phyloP scores from a whole-genome alignment of 2,113 vertebrate species.

The Leucopsar rothschildi region DNA sequence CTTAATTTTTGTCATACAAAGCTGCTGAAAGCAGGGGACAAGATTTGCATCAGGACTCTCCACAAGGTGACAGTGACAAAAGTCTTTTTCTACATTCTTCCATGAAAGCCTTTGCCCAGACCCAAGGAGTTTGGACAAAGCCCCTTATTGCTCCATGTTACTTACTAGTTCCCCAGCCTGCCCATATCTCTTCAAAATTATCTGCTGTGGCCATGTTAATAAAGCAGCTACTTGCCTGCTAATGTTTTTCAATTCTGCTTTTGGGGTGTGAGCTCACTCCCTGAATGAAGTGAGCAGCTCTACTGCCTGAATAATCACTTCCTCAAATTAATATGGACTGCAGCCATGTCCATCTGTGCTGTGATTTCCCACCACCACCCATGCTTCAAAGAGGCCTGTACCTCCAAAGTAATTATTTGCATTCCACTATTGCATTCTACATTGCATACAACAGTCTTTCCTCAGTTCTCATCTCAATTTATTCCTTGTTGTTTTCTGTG shows the following conservation, averaged over 20 bases:
- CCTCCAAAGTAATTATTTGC: slow-evolving; percentile 53
- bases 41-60: neutral
- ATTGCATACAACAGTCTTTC: neutral
- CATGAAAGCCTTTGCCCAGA: neutral
- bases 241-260: neutral
- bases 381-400: neutral
- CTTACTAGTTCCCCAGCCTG: neutral
- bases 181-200: neutral
- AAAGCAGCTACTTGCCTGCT: neutral
- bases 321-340: slow-evolving; percentile 33
- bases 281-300: slow-evolving; percentile 59
- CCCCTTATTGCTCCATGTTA: neutral
- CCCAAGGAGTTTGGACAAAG: neutral
- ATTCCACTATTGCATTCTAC: slow-evolving; percentile 31
- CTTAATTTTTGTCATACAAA: neutral
- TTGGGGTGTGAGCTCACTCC: neutral
- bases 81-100: neutral
- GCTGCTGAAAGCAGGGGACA: neutral
- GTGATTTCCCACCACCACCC: neutral
- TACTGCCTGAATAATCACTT: slow-evolving; percentile 28
- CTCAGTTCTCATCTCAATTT: neutral
- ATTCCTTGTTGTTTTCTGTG: neutral
- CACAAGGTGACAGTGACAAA: neutral
- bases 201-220: neutral
- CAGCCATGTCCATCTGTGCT: slow-evolving; percentile 38